phyloP scores from a whole-genome alignment of 1,140 invertebrate species.

The Coelopa frigida region DNA sequence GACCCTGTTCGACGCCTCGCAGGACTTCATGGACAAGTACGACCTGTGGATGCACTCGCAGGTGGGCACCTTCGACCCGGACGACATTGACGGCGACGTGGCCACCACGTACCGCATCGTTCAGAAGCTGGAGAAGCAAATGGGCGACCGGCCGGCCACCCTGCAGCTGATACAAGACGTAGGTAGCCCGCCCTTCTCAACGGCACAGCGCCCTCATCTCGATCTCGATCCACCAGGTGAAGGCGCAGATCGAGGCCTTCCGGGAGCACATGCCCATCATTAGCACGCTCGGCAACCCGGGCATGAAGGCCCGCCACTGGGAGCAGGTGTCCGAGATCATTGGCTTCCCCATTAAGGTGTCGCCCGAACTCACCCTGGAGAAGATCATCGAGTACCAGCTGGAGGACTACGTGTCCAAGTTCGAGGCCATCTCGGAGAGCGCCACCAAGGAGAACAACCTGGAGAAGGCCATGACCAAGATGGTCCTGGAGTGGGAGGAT shows the following conservation, averaged over 20 bases:
- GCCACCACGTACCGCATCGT: constrained; percentile 71
- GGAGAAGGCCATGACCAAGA: constrained; percentile 81
- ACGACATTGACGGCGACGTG: constrained; percentile 79
- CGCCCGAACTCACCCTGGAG: constrained; percentile 73
- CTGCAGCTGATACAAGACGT: constrained; percentile 58
- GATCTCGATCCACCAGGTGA: no score
- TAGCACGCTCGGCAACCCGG: constrained; percentile 87
- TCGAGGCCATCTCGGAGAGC: constrained; percentile 88
- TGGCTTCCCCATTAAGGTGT: constrained; percentile 84
- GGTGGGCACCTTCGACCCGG: constrained; percentile 80
- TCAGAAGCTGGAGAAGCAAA: constrained; percentile 82
- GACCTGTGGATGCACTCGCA: constrained; percentile 75
- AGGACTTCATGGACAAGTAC: constrained; percentile 77
- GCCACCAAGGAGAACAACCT: constrained; percentile 92
- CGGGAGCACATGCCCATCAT: constrained; percentile 85
- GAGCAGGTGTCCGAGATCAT: constrained; percentile 93
- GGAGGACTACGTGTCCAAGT: constrained; percentile 83
- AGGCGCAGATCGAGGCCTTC: constrained; percentile 76
- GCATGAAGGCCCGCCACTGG: constrained; percentile 89
- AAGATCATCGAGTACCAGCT: constrained; percentile 92
- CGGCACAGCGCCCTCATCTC: no score
- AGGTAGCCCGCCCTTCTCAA: no score
- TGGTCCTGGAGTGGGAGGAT: constrained; percentile 88
- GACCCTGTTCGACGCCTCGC: constrained; percentile 79
- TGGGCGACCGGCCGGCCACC: constrained; percentile 62